These are phyloP conservation scores for Drosophila neocordata DNA, from an alignment of 1,140 invertebrate species.

Conservation along the genomic window DNA sequence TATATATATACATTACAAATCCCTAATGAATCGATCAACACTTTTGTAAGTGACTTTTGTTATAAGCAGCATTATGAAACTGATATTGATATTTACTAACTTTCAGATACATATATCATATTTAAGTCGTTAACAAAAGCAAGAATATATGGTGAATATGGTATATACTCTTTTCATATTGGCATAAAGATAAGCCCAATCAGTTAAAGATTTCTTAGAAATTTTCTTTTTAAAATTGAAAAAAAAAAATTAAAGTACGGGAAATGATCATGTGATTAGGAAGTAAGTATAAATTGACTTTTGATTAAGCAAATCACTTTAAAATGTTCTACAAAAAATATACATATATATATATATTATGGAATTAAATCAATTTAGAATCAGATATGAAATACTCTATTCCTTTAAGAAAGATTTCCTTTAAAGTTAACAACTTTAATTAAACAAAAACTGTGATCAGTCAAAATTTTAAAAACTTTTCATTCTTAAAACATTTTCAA, in stretches of 20 bases:
- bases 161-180: slow-evolving; percentile 9
- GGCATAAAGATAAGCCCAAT: slow-evolving; percentile 22
- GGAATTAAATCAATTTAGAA: no score
- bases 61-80: no score
- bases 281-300: background rate
- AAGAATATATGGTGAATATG: background rate
- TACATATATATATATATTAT: no score
- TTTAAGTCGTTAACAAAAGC: background rate
- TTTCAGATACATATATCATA: background rate
- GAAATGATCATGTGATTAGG: slow-evolving; percentile 1
- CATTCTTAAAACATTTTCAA: no score
- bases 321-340: no score
- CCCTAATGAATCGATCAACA: background rate
- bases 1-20: background rate
- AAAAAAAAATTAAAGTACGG: background rate
- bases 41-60: background rate
- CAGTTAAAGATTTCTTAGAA: slow-evolving; percentile 3
- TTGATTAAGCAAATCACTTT: background rate
- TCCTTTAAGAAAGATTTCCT: no score
- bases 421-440: no score
- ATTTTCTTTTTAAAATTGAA: background rate
- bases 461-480: no score
- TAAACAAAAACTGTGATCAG: no score
- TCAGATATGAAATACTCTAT: no score
- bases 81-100: no score